phyloP scores from a whole-genome alignment of 1,140 invertebrate genomes.

The Drosophila baimaii region DNA sequence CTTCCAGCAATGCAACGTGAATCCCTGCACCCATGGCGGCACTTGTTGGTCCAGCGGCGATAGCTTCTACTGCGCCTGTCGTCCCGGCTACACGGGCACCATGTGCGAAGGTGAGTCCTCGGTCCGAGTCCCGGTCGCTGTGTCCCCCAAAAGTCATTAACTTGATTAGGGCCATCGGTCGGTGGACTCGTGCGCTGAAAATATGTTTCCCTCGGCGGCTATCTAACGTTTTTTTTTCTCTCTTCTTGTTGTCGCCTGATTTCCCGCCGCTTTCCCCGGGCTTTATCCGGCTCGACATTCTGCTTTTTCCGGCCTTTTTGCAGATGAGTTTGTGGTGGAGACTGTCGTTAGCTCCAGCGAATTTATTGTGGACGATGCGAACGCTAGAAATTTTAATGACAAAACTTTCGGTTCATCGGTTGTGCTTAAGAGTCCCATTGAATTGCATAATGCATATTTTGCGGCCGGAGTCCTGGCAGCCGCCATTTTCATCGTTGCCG shows the following conservation, averaged over 20 bases:
- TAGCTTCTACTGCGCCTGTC: slow-evolving; percentile 90
- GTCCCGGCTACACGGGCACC: slow-evolving; percentile 90
- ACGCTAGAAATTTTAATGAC: slow-evolving; percentile 86
- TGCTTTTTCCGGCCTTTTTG: slow-evolving; percentile 33
- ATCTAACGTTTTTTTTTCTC: slow-evolving; percentile 23
- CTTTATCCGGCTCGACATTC: slow-evolving; percentile 13
- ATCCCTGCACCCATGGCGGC: slow-evolving; percentile 90
- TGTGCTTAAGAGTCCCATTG: slow-evolving; percentile 84
- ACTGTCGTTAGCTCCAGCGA: slow-evolving; percentile 86
- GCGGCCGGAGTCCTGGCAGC: slow-evolving; percentile 89
- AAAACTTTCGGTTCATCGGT: slow-evolving; percentile 87
- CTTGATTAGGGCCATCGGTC: slow-evolving; percentile 39
- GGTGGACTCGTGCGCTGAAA: slow-evolving; percentile 10
- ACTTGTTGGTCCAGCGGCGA: slow-evolving; percentile 91
- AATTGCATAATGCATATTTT: slow-evolving; percentile 89
- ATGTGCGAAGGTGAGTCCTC: slow-evolving; percentile 88
- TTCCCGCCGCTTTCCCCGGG: neutral
- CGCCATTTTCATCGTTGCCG: slow-evolving; percentile 88
- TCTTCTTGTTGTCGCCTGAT: neutral
- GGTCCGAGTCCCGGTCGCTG: neutral
- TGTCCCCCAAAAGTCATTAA: slow-evolving; percentile 50
- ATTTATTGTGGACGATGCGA: slow-evolving; percentile 85
- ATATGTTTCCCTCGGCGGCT: slow-evolving; percentile 22
- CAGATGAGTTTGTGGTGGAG: slow-evolving; percentile 88
- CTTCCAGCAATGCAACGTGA: slow-evolving; percentile 89